Conservation (phyloP, 2,888 invertebrate genomes). For the Eupeodes luniger region DNA sequence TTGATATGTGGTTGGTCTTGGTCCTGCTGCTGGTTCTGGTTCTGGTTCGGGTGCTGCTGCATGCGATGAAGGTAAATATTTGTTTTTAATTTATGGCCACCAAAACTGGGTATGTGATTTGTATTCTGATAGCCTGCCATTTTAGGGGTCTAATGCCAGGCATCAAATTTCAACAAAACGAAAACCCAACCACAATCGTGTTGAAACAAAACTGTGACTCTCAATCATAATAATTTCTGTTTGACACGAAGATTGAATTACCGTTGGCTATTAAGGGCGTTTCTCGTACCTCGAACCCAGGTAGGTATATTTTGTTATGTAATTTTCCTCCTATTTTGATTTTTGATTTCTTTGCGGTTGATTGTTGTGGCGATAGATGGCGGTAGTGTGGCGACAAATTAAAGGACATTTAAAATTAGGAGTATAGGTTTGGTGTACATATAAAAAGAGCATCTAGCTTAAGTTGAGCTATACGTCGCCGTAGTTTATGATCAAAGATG, state of each 20-base stretch:
- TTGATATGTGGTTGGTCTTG: neutral
- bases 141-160: slow-evolving; percentile 42
- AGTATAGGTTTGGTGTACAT: too few relatives aligned
- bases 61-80: slow-evolving; percentile 70
- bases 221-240: slow-evolving; percentile 70
- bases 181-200: slow-evolving; percentile 26
- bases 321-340: neutral
- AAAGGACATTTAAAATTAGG: too few relatives aligned
- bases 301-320: slow-evolving; percentile 6
- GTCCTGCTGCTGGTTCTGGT: neutral
- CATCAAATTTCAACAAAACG: slow-evolving; percentile 48
- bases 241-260: slow-evolving; percentile 65
- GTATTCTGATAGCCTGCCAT: slow-evolving; percentile 38
- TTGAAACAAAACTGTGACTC: slow-evolving; percentile 43
- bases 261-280: slow-evolving; percentile 36
- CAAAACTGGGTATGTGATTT: slow-evolving; percentile 39
- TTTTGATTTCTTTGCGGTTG: neutral
- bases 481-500: too few relatives aligned
- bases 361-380: neutral
- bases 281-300: neutral
- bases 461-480: too few relatives aligned
- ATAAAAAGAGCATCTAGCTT: too few relatives aligned
- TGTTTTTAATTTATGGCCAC: slow-evolving; percentile 67
- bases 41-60: slow-evolving; percentile 1
- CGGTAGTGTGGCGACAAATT: neutral